Conservation (phyloP, 2,797 vertebrate species). For the Circus cinereus region DNA sequence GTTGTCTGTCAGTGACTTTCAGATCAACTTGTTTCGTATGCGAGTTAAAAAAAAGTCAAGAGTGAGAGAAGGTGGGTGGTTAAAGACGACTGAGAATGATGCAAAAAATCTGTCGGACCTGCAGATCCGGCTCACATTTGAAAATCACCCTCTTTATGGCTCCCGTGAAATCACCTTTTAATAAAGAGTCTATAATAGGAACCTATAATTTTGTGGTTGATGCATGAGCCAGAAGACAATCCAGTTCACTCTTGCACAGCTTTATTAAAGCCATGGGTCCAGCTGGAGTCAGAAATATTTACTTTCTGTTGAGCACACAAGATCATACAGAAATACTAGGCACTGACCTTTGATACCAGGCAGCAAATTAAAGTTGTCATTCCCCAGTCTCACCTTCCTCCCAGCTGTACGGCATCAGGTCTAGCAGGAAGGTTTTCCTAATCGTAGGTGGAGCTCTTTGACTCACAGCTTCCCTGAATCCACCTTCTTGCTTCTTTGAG, state of each 20-base stretch:
- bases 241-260: background rate
- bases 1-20: background rate
- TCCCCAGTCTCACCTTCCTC: background rate
- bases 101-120: background rate
- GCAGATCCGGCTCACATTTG: constrained; percentile 21
- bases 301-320: background rate
- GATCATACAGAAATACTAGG: background rate
- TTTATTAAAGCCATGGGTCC: background rate
- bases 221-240: background rate
- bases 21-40: background rate
- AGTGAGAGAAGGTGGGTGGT: background rate
- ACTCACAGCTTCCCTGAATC: background rate
- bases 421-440: background rate
- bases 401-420: background rate
- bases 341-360: background rate
- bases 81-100: background rate
- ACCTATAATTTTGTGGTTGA: background rate
- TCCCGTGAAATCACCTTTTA: background rate
- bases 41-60: background rate
- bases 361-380: fast-evolving
- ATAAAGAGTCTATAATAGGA: background rate
- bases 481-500: background rate
- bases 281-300: background rate
- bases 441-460: background rate
- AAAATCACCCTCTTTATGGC: background rate